Evolutionary conservation across 1,140 invertebrate genomes (phyloP).

Genomic region (Tetranychus cinnabarinus): DNA sequence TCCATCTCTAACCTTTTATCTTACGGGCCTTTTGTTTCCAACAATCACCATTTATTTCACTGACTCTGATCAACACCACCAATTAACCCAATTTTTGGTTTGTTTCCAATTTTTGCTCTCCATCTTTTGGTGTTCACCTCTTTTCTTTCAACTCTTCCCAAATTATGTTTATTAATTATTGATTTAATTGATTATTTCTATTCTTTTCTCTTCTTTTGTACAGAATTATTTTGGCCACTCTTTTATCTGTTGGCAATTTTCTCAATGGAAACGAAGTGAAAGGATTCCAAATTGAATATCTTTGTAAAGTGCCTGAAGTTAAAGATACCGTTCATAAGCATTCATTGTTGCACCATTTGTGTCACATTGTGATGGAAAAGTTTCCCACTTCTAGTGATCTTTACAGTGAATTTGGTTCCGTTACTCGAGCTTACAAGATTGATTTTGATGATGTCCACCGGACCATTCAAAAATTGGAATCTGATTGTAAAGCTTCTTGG

Average conservation of each 20-base stretch:
- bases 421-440: conserved; percentile 65
- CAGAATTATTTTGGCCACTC: conserved; percentile 50
- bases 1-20: no score
- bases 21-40: no score
- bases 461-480: conserved; percentile 67
- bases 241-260: conserved; percentile 88
- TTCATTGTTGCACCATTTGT: conserved; percentile 84
- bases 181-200: no score
- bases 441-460: conserved; percentile 68
- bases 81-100: no score
- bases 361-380: conserved; percentile 89
- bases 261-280: conserved; percentile 81
- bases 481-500: conserved; percentile 90
- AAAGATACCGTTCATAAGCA: conserved; percentile 98
- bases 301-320: conserved; percentile 93
- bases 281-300: conserved; percentile 93
- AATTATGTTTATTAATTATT: no score
- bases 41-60: no score
- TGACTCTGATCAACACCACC: no score
- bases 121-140: no score
- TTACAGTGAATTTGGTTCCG: conserved; percentile 86
- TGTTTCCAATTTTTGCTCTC: no score
- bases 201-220: not conserved
- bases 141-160: no score
- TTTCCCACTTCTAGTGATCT: conserved; percentile 73